These are phyloP conservation scores for Hypsibius dujardini DNA, from an alignment of 1,140 invertebrate species.

Conservation along the genomic window DNA sequence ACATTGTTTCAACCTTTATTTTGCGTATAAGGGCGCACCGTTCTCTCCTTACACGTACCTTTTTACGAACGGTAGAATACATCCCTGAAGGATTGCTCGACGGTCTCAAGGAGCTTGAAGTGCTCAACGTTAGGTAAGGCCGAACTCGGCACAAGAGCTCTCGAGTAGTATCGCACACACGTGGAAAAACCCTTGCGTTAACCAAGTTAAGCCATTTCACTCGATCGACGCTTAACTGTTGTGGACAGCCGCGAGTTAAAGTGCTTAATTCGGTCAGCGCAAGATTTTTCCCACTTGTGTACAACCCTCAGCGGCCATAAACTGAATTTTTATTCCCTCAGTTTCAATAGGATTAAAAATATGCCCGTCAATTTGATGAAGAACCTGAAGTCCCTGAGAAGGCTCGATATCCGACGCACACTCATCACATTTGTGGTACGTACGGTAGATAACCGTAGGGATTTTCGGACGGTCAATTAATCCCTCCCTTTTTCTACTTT, in stretches of 20 bases:
- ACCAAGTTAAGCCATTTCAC: background rate
- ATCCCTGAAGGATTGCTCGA: slow-evolving; percentile 3
- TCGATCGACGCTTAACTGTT: background rate
- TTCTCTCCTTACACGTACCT: no score
- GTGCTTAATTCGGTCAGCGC: background rate
- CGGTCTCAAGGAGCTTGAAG: slow-evolving; percentile 4
- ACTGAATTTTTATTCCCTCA: background rate
- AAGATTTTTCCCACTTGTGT: background rate
- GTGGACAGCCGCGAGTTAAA: background rate
- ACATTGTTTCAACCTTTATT: no score
- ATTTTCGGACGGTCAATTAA: background rate
- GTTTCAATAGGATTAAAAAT: slow-evolving; percentile 7
- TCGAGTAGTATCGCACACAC: background rate
- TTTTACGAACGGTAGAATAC: slow-evolving; percentile 8
- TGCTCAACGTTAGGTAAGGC: slow-evolving; percentile 6
- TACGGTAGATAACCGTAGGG: no score
- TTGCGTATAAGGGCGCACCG: no score
- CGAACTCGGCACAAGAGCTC: background rate
- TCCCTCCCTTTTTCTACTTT: background rate
- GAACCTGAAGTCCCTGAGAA: slow-evolving; percentile 6
- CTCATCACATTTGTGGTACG: slow-evolving; percentile 14
- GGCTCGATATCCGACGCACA: background rate
- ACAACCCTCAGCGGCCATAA: background rate
- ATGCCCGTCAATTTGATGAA: slow-evolving; percentile 15
- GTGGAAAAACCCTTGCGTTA: background rate